Conservation (phyloP, 1,140 invertebrate species). For the Brachionus asplanchnoidis region DNA sequence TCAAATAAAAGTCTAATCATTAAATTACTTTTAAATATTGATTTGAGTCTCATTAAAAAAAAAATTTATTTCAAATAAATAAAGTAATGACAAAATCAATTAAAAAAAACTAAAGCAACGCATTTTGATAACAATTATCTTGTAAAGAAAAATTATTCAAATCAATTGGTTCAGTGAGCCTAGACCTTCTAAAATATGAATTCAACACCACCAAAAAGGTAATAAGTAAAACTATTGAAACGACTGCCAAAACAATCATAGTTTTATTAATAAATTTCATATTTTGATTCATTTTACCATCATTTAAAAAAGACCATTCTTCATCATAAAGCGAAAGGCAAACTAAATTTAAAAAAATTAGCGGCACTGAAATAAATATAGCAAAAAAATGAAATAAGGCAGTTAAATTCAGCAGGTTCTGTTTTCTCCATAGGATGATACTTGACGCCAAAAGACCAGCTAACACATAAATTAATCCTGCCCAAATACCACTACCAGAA, state of each 20-base stretch:
- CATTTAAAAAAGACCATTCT: too few relatives aligned
- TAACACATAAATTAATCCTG: background rate
- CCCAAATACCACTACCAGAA: background rate
- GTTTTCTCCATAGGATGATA: background rate
- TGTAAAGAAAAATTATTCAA: background rate
- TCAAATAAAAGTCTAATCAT: too few relatives aligned
- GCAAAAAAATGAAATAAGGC: background rate
- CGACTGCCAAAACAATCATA: background rate
- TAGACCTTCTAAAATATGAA: background rate
- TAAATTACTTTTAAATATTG: too few relatives aligned
- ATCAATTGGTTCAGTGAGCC: background rate
- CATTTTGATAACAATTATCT: too few relatives aligned
- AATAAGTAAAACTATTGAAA: background rate
- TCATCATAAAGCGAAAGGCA: background rate
- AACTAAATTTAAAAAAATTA: background rate
- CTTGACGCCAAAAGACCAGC: background rate
- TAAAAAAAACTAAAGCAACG: too few relatives aligned
- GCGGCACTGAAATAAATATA: background rate
- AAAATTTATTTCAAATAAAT: too few relatives aligned
- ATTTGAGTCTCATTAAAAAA: too few relatives aligned
- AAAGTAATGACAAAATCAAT: too few relatives aligned
- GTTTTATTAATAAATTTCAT: background rate
- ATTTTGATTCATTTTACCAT: too few relatives aligned
- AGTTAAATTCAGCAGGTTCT: background rate
- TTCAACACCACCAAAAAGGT: background rate